phyloP scores from a whole-genome alignment of 2,797 vertebrate species.

The Eremophila alpestris region DNA sequence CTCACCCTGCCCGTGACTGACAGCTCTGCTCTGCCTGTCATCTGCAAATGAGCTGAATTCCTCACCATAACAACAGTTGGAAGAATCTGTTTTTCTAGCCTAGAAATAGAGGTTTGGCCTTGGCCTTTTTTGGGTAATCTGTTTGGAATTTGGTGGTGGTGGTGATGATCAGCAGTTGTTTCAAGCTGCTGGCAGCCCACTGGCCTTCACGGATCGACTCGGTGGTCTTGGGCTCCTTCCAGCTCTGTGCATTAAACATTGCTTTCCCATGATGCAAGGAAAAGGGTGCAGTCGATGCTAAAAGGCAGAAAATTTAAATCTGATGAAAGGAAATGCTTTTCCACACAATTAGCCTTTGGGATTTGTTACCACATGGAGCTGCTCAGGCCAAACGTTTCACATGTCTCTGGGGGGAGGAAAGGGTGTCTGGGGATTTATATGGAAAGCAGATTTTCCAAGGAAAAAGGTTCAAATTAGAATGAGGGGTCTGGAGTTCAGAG shows the following conservation, averaged over 20 bases:
- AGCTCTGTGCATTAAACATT: slow-evolving; percentile 54
- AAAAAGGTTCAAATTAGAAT: background rate
- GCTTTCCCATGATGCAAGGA: slow-evolving; percentile 60
- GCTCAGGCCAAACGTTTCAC: slow-evolving; percentile 32
- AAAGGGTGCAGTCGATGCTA: slow-evolving; percentile 44
- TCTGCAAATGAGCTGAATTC: slow-evolving; percentile 9
- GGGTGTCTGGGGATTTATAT: slow-evolving; percentile 14
- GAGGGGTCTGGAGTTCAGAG: slow-evolving; percentile 6
- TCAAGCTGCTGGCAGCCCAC: slow-evolving; percentile 25
- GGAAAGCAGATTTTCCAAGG: slow-evolving; percentile 31
- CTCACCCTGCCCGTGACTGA: background rate
- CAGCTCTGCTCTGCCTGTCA: background rate
- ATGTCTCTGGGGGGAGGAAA: background rate
- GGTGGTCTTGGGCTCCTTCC: slow-evolving; percentile 63
- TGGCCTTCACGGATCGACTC: background rate
- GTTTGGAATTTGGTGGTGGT: slow-evolving; percentile 49
- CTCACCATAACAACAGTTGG: slow-evolving; percentile 28
- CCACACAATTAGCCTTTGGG: slow-evolving; percentile 56
- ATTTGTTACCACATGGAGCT: slow-evolving; percentile 60
- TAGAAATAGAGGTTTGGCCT: slow-evolving; percentile 29
- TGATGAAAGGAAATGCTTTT: slow-evolving; percentile 68
- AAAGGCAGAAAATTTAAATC: slow-evolving; percentile 65
- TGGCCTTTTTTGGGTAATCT: slow-evolving; percentile 53
- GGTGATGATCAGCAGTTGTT: slow-evolving; percentile 47
- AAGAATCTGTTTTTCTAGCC: slow-evolving; percentile 31